Evolutionary conservation across 2,113 vertebrate species (phyloP).

Genomic region (Dicrurus megarhynchus): DNA sequence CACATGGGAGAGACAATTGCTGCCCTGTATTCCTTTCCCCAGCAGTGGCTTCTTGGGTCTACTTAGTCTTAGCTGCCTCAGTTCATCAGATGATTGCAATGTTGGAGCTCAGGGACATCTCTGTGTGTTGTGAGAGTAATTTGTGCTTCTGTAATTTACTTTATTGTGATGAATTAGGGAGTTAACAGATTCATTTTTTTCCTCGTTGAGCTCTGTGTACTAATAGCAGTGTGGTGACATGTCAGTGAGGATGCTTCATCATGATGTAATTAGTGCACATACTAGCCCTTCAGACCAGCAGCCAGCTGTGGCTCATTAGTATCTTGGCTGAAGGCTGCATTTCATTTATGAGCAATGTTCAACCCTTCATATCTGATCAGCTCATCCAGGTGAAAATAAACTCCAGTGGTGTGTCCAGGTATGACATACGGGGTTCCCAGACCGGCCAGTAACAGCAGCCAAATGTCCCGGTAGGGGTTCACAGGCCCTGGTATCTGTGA

Average conservation of each 20-base stretch:
- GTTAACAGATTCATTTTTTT: neutral
- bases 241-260: neutral
- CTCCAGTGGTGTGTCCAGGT: neutral
- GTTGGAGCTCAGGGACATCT: neutral
- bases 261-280: neutral
- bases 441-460: neutral
- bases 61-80: neutral
- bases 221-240: neutral
- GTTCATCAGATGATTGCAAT: neutral
- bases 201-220: neutral
- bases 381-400: neutral
- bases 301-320: slow-evolving; percentile 55
- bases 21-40: neutral
- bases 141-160: neutral
- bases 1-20: neutral
- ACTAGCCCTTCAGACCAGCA: neutral
- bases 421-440: neutral
- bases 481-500: neutral
- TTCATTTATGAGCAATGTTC: slow-evolving; percentile 13
- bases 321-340: neutral
- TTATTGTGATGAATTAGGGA: slow-evolving; percentile 9
- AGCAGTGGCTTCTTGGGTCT: neutral
- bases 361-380: neutral
- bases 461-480: neutral
- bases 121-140: neutral